Percentiles rank a stretch among this genome's conserved stretches.
Evolutionary conservation across 2,113 vertebrate genomes (phyloP).

Genomic region (Marcusenius ussheri): DNA sequence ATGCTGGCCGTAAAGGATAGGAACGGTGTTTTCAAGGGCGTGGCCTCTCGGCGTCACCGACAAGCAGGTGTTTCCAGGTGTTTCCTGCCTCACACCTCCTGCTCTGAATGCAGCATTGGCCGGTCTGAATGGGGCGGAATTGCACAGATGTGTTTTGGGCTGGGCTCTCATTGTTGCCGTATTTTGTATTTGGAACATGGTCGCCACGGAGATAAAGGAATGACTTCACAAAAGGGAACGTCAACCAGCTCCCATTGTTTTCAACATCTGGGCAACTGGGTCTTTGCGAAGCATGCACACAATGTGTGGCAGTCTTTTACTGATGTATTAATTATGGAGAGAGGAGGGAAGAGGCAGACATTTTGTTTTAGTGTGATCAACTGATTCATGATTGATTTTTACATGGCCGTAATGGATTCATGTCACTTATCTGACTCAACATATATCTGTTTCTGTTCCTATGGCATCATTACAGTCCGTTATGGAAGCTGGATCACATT

Average conservation of each 20-base stretch:
- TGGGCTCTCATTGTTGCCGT: background rate
- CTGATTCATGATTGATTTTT: conserved; percentile 6
- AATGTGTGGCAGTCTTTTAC: background rate
- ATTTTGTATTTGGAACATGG: background rate
- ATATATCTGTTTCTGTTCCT: background rate
- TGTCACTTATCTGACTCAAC: conserved; percentile 6
- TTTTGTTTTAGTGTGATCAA: background rate
- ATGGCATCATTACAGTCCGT: background rate
- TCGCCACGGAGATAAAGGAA: background rate
- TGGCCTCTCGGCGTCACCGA: background rate
- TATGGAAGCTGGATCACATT: background rate
- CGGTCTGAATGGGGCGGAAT: background rate
- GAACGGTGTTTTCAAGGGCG: background rate
- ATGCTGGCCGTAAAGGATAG: background rate
- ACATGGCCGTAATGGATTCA: conserved; percentile 5
- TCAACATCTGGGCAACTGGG: background rate
- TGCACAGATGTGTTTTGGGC: background rate
- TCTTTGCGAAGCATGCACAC: background rate
- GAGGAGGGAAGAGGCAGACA: background rate
- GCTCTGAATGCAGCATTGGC: background rate
- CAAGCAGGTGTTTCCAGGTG: background rate
- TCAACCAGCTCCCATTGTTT: background rate
- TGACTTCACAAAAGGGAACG: background rate
- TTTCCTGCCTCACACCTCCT: background rate
- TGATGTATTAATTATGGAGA: background rate